A percentile compares a stretch with the other conserved stretches of the same genome.
Conservation (phyloP, 2,797 vertebrate species). For the Sparus aurata region DNA sequence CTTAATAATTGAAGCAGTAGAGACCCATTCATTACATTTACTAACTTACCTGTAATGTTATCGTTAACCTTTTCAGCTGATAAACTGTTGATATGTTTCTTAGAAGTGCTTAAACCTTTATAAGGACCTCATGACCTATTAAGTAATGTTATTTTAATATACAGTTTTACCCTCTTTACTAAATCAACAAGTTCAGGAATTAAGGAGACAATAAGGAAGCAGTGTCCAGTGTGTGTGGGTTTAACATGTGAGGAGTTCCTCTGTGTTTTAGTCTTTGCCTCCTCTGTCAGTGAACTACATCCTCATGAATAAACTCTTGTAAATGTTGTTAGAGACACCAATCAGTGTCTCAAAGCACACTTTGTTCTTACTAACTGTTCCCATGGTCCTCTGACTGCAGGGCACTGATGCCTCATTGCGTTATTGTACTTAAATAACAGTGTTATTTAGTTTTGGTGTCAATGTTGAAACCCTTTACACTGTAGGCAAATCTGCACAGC, state of each 20-base stretch:
- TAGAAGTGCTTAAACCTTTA: no score
- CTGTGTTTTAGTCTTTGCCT: slow-evolving; percentile 27
- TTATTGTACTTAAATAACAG: not conserved
- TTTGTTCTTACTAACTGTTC: slow-evolving; percentile 36
- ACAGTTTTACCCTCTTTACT: not conserved
- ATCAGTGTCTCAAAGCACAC: slow-evolving; percentile 41
- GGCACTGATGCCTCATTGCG: slow-evolving; percentile 23
- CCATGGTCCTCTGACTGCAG: slow-evolving; percentile 21
- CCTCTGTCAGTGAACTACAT: slow-evolving; percentile 16
- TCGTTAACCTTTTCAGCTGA: no score
- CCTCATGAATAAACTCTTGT: slow-evolving; percentile 38
- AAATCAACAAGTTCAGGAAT: not conserved
- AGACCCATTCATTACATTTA: no score
- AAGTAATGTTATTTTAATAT: no score
- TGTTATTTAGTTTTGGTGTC: not conserved
- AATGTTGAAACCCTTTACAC: not conserved
- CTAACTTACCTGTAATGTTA: no score
- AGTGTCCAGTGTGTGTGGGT: not conserved
- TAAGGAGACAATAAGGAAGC: not conserved
- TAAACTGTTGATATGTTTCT: no score
- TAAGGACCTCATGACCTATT: no score
- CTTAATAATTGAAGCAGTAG: no score
- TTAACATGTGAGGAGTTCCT: slow-evolving; percentile 12
- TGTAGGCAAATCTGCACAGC: not conserved
- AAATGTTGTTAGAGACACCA: slow-evolving; percentile 25